phyloP scores from a whole-genome alignment of 30 jellyfish, hydroid and myxozoan genomes.

The Morbakka virulenta region DNA sequence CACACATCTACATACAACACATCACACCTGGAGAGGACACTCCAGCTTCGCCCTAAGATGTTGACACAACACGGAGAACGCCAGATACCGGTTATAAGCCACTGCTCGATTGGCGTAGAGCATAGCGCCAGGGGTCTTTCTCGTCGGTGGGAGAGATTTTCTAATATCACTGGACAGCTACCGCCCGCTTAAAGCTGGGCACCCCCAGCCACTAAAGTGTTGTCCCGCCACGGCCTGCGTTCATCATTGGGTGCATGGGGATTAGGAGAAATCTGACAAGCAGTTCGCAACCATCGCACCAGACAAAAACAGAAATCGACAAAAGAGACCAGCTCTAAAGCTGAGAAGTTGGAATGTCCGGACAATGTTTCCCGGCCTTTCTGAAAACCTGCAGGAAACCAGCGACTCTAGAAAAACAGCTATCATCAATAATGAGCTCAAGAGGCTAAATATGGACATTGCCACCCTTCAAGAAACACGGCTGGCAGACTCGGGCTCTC shows the following conservation, averaged over 20 bases:
- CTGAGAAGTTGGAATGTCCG: not conserved
- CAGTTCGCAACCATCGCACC: not conserved
- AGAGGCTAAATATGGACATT: constrained; percentile 2
- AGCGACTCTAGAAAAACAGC: not conserved
- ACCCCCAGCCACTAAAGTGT: constrained; percentile 37
- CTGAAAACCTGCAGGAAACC: not conserved
- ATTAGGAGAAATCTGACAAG: not conserved
- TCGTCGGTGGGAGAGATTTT: constrained; percentile 17
- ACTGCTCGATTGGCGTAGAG: not conserved
- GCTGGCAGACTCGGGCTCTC: not conserved
- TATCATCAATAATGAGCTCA: not conserved
- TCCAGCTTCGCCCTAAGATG: too few relatives aligned
- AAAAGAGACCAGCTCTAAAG: not conserved
- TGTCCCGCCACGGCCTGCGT: constrained; percentile 8
- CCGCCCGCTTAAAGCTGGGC: constrained; percentile 24
- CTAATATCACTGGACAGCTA: constrained; percentile 8
- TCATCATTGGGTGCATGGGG: not conserved
- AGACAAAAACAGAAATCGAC: not conserved
- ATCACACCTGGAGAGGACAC: too few relatives aligned
- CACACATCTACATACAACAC: too few relatives aligned
- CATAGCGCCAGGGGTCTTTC: constrained; percentile 21
- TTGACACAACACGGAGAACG: too few relatives aligned
- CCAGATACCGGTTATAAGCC: constrained; percentile 23
- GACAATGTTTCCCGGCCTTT: not conserved
- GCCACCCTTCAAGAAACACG: constrained; percentile 6